Evolutionary conservation across 2,797 vertebrate genomes (phyloP), one percentile per base, ranked within the genome.

Genomic region (Hydrophis major): DNA sequence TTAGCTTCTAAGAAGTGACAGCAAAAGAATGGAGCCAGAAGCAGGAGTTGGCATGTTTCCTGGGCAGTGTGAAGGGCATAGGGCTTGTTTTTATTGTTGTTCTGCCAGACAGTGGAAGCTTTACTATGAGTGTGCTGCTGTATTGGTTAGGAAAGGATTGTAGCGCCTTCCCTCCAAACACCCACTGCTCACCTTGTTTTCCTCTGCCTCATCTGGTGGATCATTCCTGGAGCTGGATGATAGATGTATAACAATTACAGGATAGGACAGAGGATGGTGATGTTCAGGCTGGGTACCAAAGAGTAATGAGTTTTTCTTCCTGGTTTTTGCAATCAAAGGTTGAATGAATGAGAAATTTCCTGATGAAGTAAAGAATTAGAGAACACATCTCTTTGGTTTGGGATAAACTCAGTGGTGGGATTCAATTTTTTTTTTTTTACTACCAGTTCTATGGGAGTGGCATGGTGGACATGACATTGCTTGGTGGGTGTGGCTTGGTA

Each of bases 31-130:
- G 90, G 63, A 91, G 27, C 94, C 95, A 96, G 63, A 66, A 93
- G 93, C 94, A 69, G 91, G 55, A 87, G 69, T 95, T 97, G 95
- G 95, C 66, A 91, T 18, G 93, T 96, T 93, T 91, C 6, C 1
- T 60, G 92, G 94, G 92, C 95, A 89, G 27, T 87, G 94, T 28
- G 93, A 92, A 94, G 94, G 88, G 94, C 92, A 94, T 16, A 74
- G 25, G 78, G 86, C 92, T 91, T 59, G 27, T 94, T 95, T 91
- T 92, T 94, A 47, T 42, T 94, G 87, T 86, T 83, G 4, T 92
- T 87, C 88, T 60, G 37, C 89, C 0, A 5, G n/a, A 90, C 27
- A 16, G 92, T 86, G 91, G 93, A 83, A 87, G 93, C 74, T 87
- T 95, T 93, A 93, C 88, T 2, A 90, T 94, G 56, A 57, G 6